Evolutionary conservation across 2,797 vertebrate species (phyloP).

Genomic region (Esox lucius): DNA sequence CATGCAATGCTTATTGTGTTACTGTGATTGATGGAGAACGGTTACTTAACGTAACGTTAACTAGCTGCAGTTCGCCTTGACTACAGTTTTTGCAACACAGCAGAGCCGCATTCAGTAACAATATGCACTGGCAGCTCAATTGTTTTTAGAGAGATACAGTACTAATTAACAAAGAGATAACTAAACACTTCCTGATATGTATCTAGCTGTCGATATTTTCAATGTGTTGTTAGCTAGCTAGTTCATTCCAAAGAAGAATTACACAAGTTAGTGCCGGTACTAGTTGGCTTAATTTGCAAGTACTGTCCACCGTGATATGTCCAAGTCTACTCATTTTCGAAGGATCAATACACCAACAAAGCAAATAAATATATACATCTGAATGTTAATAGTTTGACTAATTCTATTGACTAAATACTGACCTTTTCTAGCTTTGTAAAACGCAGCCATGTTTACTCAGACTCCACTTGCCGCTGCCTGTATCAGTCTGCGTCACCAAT

Average conservation of each 20-base stretch:
- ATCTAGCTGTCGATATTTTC: background rate
- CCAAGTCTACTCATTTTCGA: background rate
- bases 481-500: too few species aligned
- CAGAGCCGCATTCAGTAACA: background rate
- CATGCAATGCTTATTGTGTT: background rate
- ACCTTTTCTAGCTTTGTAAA: conserved; percentile 74
- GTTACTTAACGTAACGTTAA: too few species aligned
- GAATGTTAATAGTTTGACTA: background rate
- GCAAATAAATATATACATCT: background rate
- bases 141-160: background rate
- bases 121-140: background rate
- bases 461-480: background rate
- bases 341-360: background rate
- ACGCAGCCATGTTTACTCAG: conserved; percentile 63
- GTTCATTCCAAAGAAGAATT: background rate
- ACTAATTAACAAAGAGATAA: background rate
- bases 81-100: too few species aligned
- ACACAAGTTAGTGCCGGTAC: background rate
- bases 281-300: background rate
- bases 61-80: background rate
- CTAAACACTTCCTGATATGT: too few species aligned
- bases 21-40: background rate
- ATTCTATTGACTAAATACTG: conserved; percentile 19
- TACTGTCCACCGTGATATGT: background rate
- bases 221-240: background rate